These are phyloP conservation scores for Pristionchus entomophagus DNA, from an alignment of 2,888 invertebrate genomes.

Conservation along the genomic window DNA sequence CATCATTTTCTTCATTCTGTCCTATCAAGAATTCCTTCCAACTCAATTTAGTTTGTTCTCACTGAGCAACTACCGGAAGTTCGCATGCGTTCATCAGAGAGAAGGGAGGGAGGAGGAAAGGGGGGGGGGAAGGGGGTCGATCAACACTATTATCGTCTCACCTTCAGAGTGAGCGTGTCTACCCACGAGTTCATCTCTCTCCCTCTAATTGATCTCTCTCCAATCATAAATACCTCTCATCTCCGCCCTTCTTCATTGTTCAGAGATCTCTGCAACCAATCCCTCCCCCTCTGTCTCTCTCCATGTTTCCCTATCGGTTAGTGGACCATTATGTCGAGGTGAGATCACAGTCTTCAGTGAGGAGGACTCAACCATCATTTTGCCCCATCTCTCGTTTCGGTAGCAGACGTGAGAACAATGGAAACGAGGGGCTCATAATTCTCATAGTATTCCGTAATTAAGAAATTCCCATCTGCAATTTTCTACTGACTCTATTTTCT, in stretches of 20 bases:
- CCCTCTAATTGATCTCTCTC: not conserved
- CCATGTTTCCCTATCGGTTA: conserved; percentile 16
- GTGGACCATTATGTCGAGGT: conserved; percentile 11
- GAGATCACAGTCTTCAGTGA: not conserved
- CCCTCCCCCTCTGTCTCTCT: not conserved
- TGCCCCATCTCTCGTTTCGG: not conserved
- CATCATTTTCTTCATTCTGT: no score
- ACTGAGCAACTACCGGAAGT: not conserved
- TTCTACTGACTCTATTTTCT: not conserved
- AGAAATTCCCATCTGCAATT: no score
- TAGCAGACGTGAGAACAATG: no score
- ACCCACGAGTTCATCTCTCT: not conserved
- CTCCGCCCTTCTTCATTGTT: not conserved
- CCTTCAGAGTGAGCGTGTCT: not conserved
- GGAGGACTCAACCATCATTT: not conserved
- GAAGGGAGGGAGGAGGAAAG: no score
- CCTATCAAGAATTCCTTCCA: no score
- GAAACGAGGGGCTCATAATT: no score
- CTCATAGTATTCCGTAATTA: no score
- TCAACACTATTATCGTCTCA: not conserved
- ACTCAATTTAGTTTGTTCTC: not conserved
- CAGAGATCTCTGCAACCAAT: not conserved
- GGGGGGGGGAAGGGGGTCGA: not conserved
- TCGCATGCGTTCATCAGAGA: not conserved
- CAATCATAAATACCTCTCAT: not conserved